Evolutionary conservation across 2,888 invertebrate genomes (phyloP), one percentile per base, ranked within the genome.

Genomic region (Ligdia adustata): DNA sequence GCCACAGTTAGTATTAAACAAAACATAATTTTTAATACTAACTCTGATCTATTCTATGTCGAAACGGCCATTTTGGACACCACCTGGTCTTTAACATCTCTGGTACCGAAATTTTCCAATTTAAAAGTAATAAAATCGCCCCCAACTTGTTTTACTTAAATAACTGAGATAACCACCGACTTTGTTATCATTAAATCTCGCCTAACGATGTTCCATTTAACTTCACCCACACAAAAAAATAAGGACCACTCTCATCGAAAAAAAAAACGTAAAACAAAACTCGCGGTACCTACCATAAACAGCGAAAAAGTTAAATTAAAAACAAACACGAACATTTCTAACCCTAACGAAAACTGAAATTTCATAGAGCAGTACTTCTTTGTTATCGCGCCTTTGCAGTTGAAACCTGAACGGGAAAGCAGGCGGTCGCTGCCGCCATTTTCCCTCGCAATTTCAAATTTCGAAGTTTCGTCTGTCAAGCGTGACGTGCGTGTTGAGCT

Each of bases 401-500:
- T 32, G 20, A 4, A 6, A 12, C 7, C 32, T 32, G 7, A 24
- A 20, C 37, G 13, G 27, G 37, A 32, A 9, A 11, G 32, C 15
- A 42, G 22, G 31, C 32, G 48, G 48, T 42, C 48, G 48, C 27
- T 27, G 16, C 15, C 14, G n/a, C 18, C 4, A 14, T 32, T 31
- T 33, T 35, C 47, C 22, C 22, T 31, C 41, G 6, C 18, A 14
- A 14, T 18, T 41, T 35, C 35, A 9, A 42, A 41, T 37, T 47
- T 5, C 45, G 35, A 47, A 47, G 41, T 47, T 47, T 24, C 33
- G 34, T 9, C 47, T 41, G 47, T 41, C 41, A 41, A 32, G 14
- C 22, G 46, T 24, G 39, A 29, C 47, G 42, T 18, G 48, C 38
- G 48, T 48, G 47, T 41, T 47, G 35, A 41, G 40, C 18, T 48